These are phyloP conservation scores for Lepus timidus DNA, from an alignment of 2,113 vertebrate species.

Conservation along the genomic window DNA sequence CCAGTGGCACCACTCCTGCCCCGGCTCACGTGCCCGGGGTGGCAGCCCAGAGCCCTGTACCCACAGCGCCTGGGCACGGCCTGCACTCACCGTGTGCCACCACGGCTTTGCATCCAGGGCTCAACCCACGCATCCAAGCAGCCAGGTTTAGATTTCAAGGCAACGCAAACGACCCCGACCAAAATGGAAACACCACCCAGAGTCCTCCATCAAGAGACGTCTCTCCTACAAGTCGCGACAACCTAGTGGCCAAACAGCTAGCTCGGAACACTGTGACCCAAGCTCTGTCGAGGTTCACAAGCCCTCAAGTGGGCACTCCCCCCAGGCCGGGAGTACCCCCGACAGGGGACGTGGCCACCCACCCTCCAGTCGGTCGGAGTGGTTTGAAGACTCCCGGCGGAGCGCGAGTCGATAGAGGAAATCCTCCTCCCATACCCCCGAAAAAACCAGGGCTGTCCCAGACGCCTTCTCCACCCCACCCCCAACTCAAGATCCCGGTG, in stretches of 20 bases:
- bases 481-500: slow-evolving; percentile 94
- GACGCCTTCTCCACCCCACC: slow-evolving; percentile 96
- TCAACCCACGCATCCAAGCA: slow-evolving; percentile 96
- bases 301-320: slow-evolving; percentile 89
- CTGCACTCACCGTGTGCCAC: slow-evolving; percentile 89
- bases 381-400: slow-evolving; percentile 94
- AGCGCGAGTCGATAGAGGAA: slow-evolving; percentile 96
- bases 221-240: slow-evolving; percentile 97
- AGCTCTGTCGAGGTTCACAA: slow-evolving; percentile 96
- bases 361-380: slow-evolving; percentile 87
- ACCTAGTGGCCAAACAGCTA: slow-evolving; percentile 95
- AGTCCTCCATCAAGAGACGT: slow-evolving; percentile 95
- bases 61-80: slow-evolving; percentile 83
- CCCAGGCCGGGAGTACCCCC: slow-evolving; percentile 87
- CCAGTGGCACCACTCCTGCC: slow-evolving; percentile 75
- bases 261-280: slow-evolving; percentile 98
- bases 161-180: slow-evolving; percentile 94
- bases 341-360: slow-evolving; percentile 88
- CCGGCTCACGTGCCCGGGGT: slow-evolving; percentile 71
- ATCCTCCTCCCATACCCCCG: slow-evolving; percentile 98
- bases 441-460: slow-evolving; percentile 99
- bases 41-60: slow-evolving; percentile 81
- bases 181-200: slow-evolving; percentile 95
- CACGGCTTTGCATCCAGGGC: slow-evolving; percentile 88
- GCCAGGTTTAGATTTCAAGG: slow-evolving; percentile 97